These are phyloP conservation scores for Galeopsomyia nigrocyanea DNA, from an alignment of 2,888 invertebrate genomes.

Conservation along the genomic window DNA sequence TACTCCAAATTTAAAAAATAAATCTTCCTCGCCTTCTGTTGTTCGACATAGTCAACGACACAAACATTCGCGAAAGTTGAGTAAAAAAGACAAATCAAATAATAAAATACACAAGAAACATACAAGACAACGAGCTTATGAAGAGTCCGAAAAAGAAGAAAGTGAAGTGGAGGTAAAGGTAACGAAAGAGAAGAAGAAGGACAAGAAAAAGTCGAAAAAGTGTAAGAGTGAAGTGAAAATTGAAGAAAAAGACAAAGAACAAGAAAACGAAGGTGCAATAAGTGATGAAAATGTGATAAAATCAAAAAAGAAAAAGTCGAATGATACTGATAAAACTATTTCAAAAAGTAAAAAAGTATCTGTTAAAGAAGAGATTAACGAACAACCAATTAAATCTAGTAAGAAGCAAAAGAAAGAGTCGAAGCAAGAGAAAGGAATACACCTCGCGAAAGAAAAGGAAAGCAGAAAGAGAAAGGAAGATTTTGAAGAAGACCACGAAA, in stretches of 20 bases:
- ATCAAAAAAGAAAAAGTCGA: conserved; percentile 54
- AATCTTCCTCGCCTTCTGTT: conserved; percentile 55
- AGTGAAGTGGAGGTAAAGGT: conserved; percentile 48
- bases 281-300: conserved; percentile 62
- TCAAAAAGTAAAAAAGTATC: conserved; percentile 62
- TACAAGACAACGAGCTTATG: conserved; percentile 49
- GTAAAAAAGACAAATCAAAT: conserved; percentile 70
- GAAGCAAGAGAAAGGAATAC: conserved; percentile 52
- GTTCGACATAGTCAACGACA: conserved; percentile 58
- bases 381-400: conserved; percentile 54
- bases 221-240: conserved; percentile 43
- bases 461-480: conserved; percentile 61
- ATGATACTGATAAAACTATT: conserved; percentile 58
- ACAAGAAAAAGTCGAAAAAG: conserved; percentile 47
- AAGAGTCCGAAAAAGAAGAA: conserved; percentile 49
- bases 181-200: conserved; percentile 49
- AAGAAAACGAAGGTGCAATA: conserved; percentile 62
- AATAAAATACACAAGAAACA: conserved; percentile 62
- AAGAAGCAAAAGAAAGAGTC: conserved; percentile 56
- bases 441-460: conserved; percentile 58
- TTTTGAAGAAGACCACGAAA: conserved; percentile 62
- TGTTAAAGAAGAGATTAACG: conserved; percentile 57
- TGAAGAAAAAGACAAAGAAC: conserved; percentile 54
- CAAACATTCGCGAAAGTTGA: conserved; percentile 68
- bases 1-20: conserved; percentile 48